Evolutionary conservation across 1,140 invertebrate species (phyloP), one percentile per base, ranked within the genome.

Genomic region (Ladona fulva): DNA sequence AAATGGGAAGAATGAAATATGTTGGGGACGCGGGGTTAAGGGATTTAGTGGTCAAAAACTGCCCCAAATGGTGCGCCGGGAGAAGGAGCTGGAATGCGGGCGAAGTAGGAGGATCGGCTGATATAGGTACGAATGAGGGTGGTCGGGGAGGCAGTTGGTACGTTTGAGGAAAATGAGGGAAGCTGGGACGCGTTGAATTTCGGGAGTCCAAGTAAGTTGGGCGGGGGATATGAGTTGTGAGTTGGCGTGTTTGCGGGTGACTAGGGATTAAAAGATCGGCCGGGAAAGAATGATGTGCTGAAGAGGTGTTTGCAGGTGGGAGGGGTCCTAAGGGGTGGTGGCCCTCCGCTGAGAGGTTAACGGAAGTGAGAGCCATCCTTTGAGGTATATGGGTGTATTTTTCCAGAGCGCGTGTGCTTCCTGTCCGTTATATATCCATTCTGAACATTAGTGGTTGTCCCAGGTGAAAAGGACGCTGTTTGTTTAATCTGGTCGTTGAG

Each of bases 31-130:
- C 16, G 52, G 52, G n/a, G 14, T 66, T 66, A 66, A 66, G 16
- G 5, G 52, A 66, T 66, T 66, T 66, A 66, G 52, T 66, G 52
- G n/a, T 66, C 52, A 66, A 66, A 66, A 66, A 66, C 52, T 66
- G 52, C 52, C 52, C 52, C 52, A 22, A 19, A 66, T 66, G 14
- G 52, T 66, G 52, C 52, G 12, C 16, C 52, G 52, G 52, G 52
- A 66, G 52, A 12, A 11, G 19, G 44, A n/a, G 44, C 19, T 11
- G 44, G 19, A 19, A 22, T 66, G 52, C 52, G 16, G 52, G 44
- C 44, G 19, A 52, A 52, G 44, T 11, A 19, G 44, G 19, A 52
- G 10, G 44, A 52, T 10, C 44, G 44, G 44, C 44, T 52, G 19
- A 52, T 10, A 52, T 11, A 52, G 44, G 52, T 16, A 66, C 1